phyloP scores from a whole-genome alignment of 2,113 vertebrate species.

The Oryzias celebensis region DNA sequence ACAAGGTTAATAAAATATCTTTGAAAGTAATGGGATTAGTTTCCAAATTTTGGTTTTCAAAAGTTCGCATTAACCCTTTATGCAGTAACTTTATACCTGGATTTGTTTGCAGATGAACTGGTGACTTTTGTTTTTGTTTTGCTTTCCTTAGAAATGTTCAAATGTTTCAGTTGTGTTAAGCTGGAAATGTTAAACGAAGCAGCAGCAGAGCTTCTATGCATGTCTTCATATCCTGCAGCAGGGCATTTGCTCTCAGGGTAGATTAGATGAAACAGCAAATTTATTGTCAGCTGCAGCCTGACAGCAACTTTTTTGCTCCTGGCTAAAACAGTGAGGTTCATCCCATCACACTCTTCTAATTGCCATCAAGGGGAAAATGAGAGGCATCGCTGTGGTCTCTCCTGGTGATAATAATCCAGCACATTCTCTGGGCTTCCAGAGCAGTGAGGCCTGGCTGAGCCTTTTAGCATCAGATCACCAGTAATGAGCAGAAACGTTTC shows the following conservation, averaged over 20 bases:
- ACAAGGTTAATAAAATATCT: too few relatives aligned
- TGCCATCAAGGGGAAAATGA: constrained; percentile 65
- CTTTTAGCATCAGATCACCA: neutral
- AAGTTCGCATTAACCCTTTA: too few relatives aligned
- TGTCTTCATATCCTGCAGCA: constrained; percentile 7
- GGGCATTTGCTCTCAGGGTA: constrained; percentile 25
- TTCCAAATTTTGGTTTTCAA: too few relatives aligned
- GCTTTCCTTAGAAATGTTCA: too few relatives aligned
- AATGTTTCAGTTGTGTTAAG: too few relatives aligned
- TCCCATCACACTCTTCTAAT: constrained; percentile 67
- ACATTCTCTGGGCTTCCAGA: constrained; percentile 16
- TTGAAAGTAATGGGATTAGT: too few relatives aligned
- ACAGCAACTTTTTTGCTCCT: constrained; percentile 66
- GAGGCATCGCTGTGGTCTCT: constrained; percentile 36
- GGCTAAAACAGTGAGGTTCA: constrained; percentile 71
- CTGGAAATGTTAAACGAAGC: neutral
- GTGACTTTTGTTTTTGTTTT: too few relatives aligned
- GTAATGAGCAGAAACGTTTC: neutral
- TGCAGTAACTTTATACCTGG: too few relatives aligned
- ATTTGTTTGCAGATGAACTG: too few relatives aligned
- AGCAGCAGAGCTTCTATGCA: neutral
- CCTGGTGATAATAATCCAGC: constrained; percentile 53
- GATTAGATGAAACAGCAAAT: constrained; percentile 53
- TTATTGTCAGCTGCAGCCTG: constrained; percentile 27
- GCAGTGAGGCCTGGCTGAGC: constrained; percentile 24